These are phyloP conservation scores for Sisor rabdophorus DNA, from an alignment of 2,113 vertebrate genomes.

Conservation along the genomic window DNA sequence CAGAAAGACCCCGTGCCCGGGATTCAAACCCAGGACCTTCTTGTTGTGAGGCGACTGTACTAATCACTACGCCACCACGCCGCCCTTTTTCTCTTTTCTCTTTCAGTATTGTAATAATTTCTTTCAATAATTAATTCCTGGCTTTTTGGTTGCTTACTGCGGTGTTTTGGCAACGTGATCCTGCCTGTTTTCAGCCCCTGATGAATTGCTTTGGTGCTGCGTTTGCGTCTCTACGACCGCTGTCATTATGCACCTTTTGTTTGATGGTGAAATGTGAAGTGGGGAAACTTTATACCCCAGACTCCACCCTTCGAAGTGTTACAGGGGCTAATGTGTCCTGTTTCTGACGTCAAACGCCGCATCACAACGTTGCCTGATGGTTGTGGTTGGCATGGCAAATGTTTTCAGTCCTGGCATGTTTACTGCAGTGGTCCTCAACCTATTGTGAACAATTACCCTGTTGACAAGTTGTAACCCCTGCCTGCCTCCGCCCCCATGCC, in stretches of 20 bases:
- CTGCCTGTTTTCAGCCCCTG: neutral
- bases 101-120: no score
- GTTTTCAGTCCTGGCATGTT: neutral
- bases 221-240: neutral
- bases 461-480: no score
- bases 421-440: no score
- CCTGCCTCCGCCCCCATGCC: no score
- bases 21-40: no score
- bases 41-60: no score
- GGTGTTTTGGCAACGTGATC: conserved; percentile 22
- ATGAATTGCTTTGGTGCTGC: neutral
- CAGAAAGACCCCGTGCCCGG: no score
- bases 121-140: neutral
- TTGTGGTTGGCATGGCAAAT: neutral
- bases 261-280: neutral
- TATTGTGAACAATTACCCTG: no score
- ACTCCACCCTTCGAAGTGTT: neutral
- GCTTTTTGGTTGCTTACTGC: neutral
- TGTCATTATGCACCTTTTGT: conserved; percentile 24
- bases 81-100: no score
- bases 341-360: conserved; percentile 15
- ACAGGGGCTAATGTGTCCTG: neutral
- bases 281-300: neutral
- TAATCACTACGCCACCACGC: no score
- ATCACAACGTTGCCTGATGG: neutral